Evolutionary conservation across 2,888 invertebrate genomes (phyloP), one percentile per base, ranked within the genome.

Genomic region (Azorinus chamasolen): DNA sequence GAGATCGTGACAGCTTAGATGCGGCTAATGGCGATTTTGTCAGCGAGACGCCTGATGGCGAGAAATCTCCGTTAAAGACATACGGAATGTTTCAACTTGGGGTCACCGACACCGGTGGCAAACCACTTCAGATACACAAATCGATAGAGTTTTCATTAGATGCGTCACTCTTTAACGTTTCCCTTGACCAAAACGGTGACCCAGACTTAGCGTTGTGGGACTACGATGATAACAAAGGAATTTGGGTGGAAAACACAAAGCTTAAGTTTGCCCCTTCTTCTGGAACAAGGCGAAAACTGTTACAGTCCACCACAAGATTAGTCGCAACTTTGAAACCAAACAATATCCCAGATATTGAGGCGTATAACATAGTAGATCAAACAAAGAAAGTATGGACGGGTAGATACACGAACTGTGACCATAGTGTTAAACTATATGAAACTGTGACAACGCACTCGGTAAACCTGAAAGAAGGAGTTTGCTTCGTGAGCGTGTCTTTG

Each of bases 191-290:
- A 14, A 41, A 71, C 14, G 76, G 76, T 12, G 39, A 55, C 37
- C 76, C 76, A n/a, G 71, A 77, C 27, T 32, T 77, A 22, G 20
- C 71, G 0, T 37, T 77, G 5, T 77, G 76, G 76, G 32, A 62
- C 39, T 71, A 45, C 39, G 76, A 77, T 43, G 57, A 50, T 14
- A 77, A 77, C 22, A 77, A 77, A 50, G 76, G 76, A 5, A 66
- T 71, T n/a, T 77, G 76, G 76, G 66, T 77, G 8, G 66, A 77
- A 45, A 51, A 32, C 14, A 32, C 64, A 0, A 66, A 66, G 43
- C 66, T 71, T 66, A 48, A 18, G 24, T 66, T 71, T 43, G 14
- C 48, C 12, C 57, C 37, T 1, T 22, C 18, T 0, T 14, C 18
- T 8, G 43, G 58, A 32, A 53, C 51, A 27, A 43, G 50, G 5